Percentiles rank a stretch among this genome's conserved stretches.
These are phyloP conservation scores for Pantherophis vulpinus DNA, from an alignment of 2,797 vertebrate genomes.

Conservation along the genomic window DNA sequence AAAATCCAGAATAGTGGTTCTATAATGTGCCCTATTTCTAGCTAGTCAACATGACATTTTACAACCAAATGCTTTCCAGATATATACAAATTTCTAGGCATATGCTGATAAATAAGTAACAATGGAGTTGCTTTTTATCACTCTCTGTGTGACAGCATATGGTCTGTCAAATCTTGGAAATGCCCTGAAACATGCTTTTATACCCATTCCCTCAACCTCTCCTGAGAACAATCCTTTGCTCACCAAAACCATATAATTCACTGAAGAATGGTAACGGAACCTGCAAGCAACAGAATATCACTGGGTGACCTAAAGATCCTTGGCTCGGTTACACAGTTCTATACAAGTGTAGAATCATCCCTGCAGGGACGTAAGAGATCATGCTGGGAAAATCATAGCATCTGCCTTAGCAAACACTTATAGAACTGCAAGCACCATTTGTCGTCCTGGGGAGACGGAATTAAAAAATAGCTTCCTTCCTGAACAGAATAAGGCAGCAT, in stretches of 20 bases:
- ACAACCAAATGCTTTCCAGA: neutral
- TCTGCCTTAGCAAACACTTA: conserved; percentile 26
- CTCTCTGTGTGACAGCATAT: neutral
- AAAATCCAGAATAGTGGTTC: neutral
- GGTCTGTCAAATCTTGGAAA: neutral
- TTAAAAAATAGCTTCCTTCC: neutral
- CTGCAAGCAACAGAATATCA: conserved; percentile 1
- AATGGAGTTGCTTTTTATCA: neutral
- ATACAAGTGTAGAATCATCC: conserved; percentile 26
- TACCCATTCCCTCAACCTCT: neutral
- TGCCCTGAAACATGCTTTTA: neutral
- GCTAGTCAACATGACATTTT: neutral
- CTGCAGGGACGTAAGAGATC: conserved; percentile 7
- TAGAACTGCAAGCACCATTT: conserved; percentile 8
- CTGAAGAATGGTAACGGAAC: conserved; percentile 2
- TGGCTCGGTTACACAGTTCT: conserved; percentile 29
- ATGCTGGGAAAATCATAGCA: conserved; percentile 24
- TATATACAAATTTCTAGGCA: neutral
- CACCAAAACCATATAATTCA: conserved; percentile 8
- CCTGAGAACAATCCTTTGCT: neutral
- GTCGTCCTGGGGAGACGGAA: conserved; percentile 7
- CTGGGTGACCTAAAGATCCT: conserved; percentile 30
- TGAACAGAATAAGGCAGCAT: neutral
- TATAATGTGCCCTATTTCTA: neutral
- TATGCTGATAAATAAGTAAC: neutral